Conservation (phyloP, 2,888 invertebrate genomes). For the Limnephilus rhombicus region DNA sequence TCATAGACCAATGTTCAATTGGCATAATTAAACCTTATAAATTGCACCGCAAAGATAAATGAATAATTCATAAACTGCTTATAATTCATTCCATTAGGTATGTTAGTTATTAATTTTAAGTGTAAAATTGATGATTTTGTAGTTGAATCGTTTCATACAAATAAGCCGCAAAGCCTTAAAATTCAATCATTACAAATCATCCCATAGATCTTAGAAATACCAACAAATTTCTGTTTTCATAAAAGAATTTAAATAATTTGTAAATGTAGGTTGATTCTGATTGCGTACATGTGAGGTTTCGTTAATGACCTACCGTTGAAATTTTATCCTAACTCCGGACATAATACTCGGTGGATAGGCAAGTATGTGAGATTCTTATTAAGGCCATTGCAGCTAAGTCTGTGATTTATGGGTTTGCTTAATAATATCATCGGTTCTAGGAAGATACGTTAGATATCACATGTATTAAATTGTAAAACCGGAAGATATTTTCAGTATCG, state of each 20-base stretch:
- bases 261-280: slow-evolving; percentile 10
- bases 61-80: not conserved
- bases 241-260: slow-evolving; percentile 15
- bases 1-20: not conserved
- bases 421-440: not conserved
- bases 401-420: not conserved
- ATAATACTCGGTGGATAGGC: not conserved
- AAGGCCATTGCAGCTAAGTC: slow-evolving; percentile 15
- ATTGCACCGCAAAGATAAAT: not conserved
- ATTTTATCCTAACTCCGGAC: not conserved
- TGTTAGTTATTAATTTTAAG: not conserved
- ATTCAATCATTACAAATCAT: not conserved
- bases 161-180: not conserved
- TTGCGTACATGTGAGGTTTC: not conserved
- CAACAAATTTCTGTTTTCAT: not conserved
- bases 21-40: not conserved
- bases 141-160: not conserved
- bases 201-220: not conserved
- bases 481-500: not conserved
- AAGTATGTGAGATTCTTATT: slow-evolving; percentile 9
- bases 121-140: not conserved
- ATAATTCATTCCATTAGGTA: not conserved
- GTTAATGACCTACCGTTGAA: slow-evolving; percentile 29
- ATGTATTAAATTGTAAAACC: not conserved
- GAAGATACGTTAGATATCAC: not conserved